Evolutionary conservation across 2,888 invertebrate genomes (phyloP).

Genomic region (Ramazzottius varieornatus): DNA sequence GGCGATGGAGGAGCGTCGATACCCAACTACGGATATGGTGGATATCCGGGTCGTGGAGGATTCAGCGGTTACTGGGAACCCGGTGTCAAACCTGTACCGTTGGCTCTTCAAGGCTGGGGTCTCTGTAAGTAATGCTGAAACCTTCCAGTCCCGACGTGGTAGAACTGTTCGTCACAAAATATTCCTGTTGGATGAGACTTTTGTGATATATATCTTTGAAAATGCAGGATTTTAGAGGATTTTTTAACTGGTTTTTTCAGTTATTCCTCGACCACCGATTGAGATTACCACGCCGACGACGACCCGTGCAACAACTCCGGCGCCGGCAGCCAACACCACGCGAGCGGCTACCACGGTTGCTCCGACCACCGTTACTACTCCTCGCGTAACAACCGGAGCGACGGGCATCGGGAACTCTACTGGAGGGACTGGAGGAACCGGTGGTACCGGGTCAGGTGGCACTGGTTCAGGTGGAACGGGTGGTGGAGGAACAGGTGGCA

Average conservation of each 20-base stretch:
- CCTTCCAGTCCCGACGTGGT: no score
- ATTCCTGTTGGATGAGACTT: no score
- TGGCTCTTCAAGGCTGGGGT: not conserved
- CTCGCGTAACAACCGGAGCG: no score
- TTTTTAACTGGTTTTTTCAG: no score
- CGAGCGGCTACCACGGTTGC: not conserved
- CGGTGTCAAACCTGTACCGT: not conserved
- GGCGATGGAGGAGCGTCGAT: not conserved
- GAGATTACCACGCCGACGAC: constrained; percentile 1
- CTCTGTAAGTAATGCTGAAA: not conserved
- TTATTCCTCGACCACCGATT: not conserved
- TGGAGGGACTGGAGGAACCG: no score
- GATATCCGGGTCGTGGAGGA: not conserved
- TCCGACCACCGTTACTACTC: not conserved
- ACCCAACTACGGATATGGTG: not conserved
- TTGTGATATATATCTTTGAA: no score
- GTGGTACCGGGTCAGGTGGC: no score
- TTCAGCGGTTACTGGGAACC: constrained; percentile 1
- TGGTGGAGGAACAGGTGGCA: no score
- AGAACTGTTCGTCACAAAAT: no score
- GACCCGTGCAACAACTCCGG: not conserved
- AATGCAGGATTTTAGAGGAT: no score
- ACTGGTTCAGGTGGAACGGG: no score
- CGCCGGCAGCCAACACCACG: not conserved
- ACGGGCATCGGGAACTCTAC: no score